These are phyloP conservation scores for Pagrus major DNA, from an alignment of 2,113 vertebrate genomes.

Conservation along the genomic window DNA sequence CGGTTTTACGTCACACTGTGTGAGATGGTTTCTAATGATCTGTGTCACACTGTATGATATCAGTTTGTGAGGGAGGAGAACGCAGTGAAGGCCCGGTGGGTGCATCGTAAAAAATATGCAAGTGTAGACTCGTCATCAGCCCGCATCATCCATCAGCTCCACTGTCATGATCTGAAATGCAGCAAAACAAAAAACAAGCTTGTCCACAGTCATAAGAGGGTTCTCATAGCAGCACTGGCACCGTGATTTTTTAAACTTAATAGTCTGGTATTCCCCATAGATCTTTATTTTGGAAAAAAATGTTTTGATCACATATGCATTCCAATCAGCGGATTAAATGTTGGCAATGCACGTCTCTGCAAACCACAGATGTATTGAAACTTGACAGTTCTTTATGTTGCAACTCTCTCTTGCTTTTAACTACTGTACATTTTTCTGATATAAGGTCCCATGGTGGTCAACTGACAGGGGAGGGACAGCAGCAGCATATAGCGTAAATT, in stretches of 20 bases:
- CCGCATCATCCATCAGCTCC: conserved; percentile 38
- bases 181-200: conserved; percentile 29
- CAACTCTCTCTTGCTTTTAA: too few relatives aligned
- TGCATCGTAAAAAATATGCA: conserved; percentile 25
- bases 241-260: neutral
- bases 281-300: too few relatives aligned
- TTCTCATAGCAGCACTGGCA: neutral
- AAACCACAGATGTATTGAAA: too few relatives aligned
- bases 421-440: too few relatives aligned
- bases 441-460: too few relatives aligned
- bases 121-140: conserved; percentile 48
- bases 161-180: conserved; percentile 39
- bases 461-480: too few relatives aligned
- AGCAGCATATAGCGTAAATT: neutral
- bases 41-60: neutral
- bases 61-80: neutral
- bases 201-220: neutral
- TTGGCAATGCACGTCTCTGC: too few relatives aligned
- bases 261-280: too few relatives aligned
- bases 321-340: too few relatives aligned
- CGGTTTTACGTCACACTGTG: neutral
- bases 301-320: too few relatives aligned
- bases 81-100: neutral
- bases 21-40: neutral
- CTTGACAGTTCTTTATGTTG: too few relatives aligned